A percentile compares a stretch with the other conserved stretches of the same genome.
Conservation (phyloP, 2,797 vertebrate genomes). For the Poeciliopsis presidionis region DNA sequence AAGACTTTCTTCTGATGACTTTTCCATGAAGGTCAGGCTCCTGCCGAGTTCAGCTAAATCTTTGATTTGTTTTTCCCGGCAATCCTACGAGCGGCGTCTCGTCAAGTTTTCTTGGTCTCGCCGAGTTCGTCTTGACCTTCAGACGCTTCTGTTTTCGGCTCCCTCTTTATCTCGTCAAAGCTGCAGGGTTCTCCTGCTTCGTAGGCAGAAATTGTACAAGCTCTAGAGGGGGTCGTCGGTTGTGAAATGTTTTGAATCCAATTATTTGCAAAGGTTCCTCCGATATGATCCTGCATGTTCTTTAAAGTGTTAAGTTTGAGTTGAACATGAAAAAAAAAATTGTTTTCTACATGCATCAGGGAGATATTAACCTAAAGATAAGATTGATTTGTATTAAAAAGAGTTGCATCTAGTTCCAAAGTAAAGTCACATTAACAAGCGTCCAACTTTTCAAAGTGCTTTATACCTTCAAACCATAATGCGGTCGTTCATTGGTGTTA, state of each 20-base stretch:
- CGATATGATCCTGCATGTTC: neutral
- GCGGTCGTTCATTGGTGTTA: too few relatives aligned
- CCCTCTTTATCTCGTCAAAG: slow-evolving; percentile 1
- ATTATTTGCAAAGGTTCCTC: neutral
- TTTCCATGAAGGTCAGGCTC: slow-evolving; percentile 10
- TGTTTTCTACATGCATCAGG: neutral
- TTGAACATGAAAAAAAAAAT: neutral
- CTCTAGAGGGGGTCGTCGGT: neutral
- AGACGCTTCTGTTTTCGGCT: neutral
- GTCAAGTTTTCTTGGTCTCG: neutral
- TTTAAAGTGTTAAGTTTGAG: neutral
- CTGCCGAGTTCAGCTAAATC: slow-evolving; percentile 11
- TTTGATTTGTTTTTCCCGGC: neutral
- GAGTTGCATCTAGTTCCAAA: neutral
- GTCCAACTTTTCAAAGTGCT: neutral
- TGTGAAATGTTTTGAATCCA: neutral
- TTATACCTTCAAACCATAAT: too few relatives aligned
- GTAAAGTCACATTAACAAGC: neutral
- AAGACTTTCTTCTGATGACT: neutral
- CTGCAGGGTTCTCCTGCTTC: neutral
- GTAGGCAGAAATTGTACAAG: neutral
- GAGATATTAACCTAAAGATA: neutral
- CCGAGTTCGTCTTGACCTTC: slow-evolving; percentile 3
- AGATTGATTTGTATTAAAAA: neutral
- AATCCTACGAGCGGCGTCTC: neutral